Evolutionary conservation across 2,113 vertebrate genomes (phyloP), one percentile per base, ranked within the genome.

Genomic region (Cromileptes altivelis): DNA sequence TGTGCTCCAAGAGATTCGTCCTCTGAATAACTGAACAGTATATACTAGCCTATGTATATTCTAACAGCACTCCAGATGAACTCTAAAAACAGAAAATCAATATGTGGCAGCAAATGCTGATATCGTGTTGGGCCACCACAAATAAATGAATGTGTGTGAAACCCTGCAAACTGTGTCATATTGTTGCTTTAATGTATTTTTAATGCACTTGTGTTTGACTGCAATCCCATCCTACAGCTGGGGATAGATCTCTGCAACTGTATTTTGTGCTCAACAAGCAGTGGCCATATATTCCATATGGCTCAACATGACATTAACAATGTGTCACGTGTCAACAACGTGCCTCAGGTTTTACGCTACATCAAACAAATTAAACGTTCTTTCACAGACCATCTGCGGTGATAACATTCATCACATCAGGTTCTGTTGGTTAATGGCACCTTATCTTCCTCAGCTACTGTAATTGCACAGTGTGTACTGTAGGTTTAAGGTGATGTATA

Each of bases 301-400:
- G 25, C 33, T 23, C 3, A 27, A 18, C 70, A 61, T 56, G 61
- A 6, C 25, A 21, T 4, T 15, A 64, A 58, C 7, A 5, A 18
- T 13, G 17, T 70, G 80, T 49, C 55, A 75, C 70, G 23, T 55
- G 21, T 56, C 47, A 78, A 65, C 21, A 58, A n/a, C 12, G 6
- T 17, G 21, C 52, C 45, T 74, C 40, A 12, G 67, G 75, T 75
- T 84, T 75, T 13, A 83, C 8, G 1, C 37, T 4, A 71, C 52
- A 65, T 60, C 50, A 75, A 78, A 84, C 45, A 79, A 81, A 82
- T 80, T 9, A 63, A 79, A 37, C 0, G 17, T 49, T 70, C 50
- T 61, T 55, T 56, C 19, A 77, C 13, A 83, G 63, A 75, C 47
- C 42, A 70, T 60, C 30, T 6, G 19, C 45, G 11, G 7, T 19